Conservation (phyloP, 2,888 invertebrate species). For the Mythimna impura region DNA sequence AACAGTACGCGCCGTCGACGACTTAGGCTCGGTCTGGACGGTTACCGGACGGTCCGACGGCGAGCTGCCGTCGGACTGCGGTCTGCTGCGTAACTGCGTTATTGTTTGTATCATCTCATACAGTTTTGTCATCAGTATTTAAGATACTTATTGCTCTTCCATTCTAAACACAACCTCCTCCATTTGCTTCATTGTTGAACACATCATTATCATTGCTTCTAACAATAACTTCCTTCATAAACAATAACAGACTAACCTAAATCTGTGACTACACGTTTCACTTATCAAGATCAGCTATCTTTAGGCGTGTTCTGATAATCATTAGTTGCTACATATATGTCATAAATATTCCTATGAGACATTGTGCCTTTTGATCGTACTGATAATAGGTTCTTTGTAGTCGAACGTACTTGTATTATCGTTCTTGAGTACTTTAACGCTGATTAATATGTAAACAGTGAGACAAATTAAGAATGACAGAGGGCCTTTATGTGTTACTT, state of each 20-base stretch:
- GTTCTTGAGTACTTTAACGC: background rate
- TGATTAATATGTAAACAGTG: slow-evolving; percentile 37
- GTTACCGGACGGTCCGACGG: too few relatives aligned
- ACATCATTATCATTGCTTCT: slow-evolving; percentile 14
- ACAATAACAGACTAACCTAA: slow-evolving; percentile 41
- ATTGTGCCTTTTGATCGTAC: slow-evolving; percentile 36
- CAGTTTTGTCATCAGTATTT: background rate
- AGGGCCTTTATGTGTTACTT: background rate
- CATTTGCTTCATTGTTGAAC: slow-evolving; percentile 17
- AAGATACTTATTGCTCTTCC: background rate
- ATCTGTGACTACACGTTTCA: slow-evolving; percentile 20
- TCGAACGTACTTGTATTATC: slow-evolving; percentile 9
- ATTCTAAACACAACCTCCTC: background rate
- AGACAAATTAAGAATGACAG: slow-evolving; percentile 27
- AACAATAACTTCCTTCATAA: slow-evolving; percentile 40
- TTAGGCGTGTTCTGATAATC: slow-evolving; percentile 37
- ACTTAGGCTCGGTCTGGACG: too few relatives aligned
- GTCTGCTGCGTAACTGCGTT: background rate
- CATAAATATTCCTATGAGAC: slow-evolving; percentile 35
- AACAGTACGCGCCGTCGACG: too few relatives aligned
- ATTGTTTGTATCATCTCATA: background rate
- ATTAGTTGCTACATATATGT: slow-evolving; percentile 27
- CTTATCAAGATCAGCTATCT: slow-evolving; percentile 39
- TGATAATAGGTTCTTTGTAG: slow-evolving; percentile 50
- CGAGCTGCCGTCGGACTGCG: too few relatives aligned